Evolutionary conservation across 2,113 vertebrate species (phyloP), one percentile per base, ranked within the genome.

Genomic region (Callopanchax toddi): DNA sequence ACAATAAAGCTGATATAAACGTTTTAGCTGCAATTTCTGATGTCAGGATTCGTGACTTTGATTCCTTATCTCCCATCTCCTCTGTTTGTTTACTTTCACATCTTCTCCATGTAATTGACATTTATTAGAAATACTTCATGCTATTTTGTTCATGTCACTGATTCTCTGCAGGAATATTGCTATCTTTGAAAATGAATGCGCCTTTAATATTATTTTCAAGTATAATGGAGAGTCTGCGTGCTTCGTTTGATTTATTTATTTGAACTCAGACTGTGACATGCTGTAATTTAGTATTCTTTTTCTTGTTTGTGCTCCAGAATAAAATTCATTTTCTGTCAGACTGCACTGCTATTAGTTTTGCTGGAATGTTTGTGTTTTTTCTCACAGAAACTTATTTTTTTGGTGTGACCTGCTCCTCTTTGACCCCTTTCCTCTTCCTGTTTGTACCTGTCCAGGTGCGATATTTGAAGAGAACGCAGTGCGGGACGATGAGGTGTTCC

Each of bases 381-480:
- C n/a, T 37, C 36, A 37, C 36, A 37, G 36, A 13, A 37, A 13
- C 36, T 32, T 7, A 1, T 32, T 32, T 26, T 32, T 32, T 32
- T 32, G 3, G 29, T 8, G 10, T 32, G 29, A 32, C 29, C 29
- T 32, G 29, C 29, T 32, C 29, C 29, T 8, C 6, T 32, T 1
- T 32, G 29, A 32, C 29, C 29, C 5, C 29, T 32, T 9, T 32
- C 29, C 6, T 32, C 23, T 46, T 25, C 4, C 21, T 20, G 20
- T 53, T 0, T 11, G 8, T 3, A 37, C 77, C 59, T 67, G 50
- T 59, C 51, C 89, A 98, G 97, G 97, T 84, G 97, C 96, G 66
- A 98, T 99, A 84, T 99, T 99, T n/a, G 97, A 99, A 89, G 96
- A 96, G 91, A 98, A 94, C 84, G 94, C 96, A 0, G 93, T 91